A percentile compares a stretch with the other conserved stretches of the same genome.
Evolutionary conservation across 2,113 vertebrate species (phyloP).

Genomic region (Vombatus ursinus): DNA sequence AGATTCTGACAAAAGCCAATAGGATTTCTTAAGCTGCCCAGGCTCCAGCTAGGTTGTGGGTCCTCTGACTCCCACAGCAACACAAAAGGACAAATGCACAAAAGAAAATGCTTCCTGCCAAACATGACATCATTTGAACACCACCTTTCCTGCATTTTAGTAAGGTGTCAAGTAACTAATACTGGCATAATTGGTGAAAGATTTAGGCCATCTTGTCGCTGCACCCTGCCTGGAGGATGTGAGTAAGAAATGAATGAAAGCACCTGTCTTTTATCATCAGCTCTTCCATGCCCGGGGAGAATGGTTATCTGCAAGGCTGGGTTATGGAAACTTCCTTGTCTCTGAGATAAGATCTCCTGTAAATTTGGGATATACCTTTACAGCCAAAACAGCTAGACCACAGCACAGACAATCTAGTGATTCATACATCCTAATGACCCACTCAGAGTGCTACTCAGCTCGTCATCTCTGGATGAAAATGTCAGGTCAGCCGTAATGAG

Average conservation of each 20-base stretch:
- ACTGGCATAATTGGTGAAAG: not conserved
- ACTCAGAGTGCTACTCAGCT: not conserved
- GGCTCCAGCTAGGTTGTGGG: not conserved
- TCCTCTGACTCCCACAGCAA: not conserved
- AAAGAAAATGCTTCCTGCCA: not conserved
- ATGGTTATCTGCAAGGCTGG: not conserved
- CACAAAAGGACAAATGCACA: not conserved
- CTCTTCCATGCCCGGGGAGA: not conserved
- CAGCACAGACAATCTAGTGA: not conserved
- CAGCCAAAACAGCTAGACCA: not conserved
- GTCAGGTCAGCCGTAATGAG: not conserved
- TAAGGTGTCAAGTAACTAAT: not conserved
- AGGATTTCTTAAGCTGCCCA: not conserved
- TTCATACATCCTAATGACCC: not conserved
- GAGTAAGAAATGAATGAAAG: not conserved
- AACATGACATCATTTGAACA: not conserved
- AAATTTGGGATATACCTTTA: not conserved
- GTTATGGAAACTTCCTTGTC: constrained; percentile 31
- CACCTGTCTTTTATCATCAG: not conserved
- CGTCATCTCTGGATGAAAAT: constrained; percentile 34
- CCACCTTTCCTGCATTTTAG: not conserved
- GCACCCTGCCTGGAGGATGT: not conserved
- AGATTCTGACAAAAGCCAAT: constrained; percentile 15
- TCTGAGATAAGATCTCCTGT: constrained; percentile 5
- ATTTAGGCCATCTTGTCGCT: not conserved